Evolutionary conservation across 2,888 invertebrate genomes (phyloP).

Genomic region (Macrosiphum euphorbiae): DNA sequence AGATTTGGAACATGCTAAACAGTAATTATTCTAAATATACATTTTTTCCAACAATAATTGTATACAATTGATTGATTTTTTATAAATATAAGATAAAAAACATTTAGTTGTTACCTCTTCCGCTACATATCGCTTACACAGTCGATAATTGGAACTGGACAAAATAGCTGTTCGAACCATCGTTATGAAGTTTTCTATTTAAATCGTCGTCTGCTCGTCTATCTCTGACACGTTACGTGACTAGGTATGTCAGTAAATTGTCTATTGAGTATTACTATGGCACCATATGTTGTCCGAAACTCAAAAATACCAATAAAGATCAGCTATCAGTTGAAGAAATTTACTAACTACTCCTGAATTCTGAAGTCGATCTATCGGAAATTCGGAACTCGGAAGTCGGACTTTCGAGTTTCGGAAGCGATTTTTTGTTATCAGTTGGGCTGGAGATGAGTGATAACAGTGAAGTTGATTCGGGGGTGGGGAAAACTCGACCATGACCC

Average conservation of each 20-base stretch:
- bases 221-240: neutral
- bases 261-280: neutral
- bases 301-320: neutral
- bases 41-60: neutral
- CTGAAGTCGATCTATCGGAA: too few relatives aligned
- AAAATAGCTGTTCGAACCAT: constrained; percentile 32
- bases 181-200: neutral
- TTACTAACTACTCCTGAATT: too few relatives aligned
- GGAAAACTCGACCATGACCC: constrained; percentile 54
- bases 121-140: constrained; percentile 40
- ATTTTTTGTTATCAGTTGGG: neutral
- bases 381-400: neutral
- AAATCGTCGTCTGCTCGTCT: neutral
- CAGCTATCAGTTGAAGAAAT: neutral
- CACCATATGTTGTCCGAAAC: neutral
- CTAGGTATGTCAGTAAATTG: neutral
- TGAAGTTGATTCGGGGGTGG: constrained; percentile 1
- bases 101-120: constrained; percentile 46
- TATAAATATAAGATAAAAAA: neutral
- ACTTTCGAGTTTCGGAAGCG: too few relatives aligned
- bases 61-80: neutral
- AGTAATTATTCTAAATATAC: neutral
- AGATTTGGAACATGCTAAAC: neutral
- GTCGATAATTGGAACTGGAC: constrained; percentile 17
- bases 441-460: neutral